Base-by-base conservation (phyloP, 2,113 vertebrate species). In the Pithys albifrons region DNA sequence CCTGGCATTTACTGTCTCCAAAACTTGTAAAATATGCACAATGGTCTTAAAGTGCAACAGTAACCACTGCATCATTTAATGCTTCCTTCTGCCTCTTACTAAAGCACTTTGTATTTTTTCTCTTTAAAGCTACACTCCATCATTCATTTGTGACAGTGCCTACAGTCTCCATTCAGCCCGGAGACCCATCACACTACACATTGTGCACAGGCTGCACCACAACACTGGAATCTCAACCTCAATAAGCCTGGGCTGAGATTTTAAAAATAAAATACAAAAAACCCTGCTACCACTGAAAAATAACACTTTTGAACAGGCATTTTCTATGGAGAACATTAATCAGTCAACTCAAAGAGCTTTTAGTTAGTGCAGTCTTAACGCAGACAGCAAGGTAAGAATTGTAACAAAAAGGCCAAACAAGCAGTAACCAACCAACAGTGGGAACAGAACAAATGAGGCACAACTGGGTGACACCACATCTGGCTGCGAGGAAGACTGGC, bases 1-100 rank as follows among this genome's bases (percentile, higher is more conserved):
- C 61, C 46, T 91, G 59, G 58, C 86, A 89, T 94, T 91, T 95
- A 92, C 73, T 79, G 43, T 58, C 70, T 94, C 80, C n/a, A 83
- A 64, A 88, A 94, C 31, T 46, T 93, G 62, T 73, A 89, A 87
- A 87, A 83, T 33, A 91, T 74, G n/a, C 74, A 92, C 78, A 65
- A 72, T 61, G 51, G 77, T 58, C 73, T 62, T 67, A 64, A 89
- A 96, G 61, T 64, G 46, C 67, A 69, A 37, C 61, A 91, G 64
- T 20, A 88, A 67, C 84, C 76, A 89, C 70, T 66, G 25, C 59
- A 89, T 77, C 71, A 73, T 7, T 57, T 85, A 87, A 88, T 28
- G 59, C 39, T 94, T 87, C 85, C 76, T 95, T 87, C 43, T 82
- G 69, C 83, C 78, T 80, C 73, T 94, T 89, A 58, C 70, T 66